Evolutionary conservation across 2,888 invertebrate species (phyloP).

Genomic region (Orchesella flavescens): DNA sequence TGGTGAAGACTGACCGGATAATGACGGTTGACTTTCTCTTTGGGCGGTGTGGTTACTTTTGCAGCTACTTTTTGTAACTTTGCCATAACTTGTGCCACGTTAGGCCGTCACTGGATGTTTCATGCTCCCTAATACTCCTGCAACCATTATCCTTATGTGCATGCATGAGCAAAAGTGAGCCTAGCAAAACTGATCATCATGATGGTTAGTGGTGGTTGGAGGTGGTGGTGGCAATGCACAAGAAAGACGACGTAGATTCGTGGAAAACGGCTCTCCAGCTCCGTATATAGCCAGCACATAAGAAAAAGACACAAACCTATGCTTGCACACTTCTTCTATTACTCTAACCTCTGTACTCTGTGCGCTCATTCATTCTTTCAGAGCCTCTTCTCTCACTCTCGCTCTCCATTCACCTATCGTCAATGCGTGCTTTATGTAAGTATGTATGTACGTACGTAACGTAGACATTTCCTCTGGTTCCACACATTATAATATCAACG

Average conservation of each 20-base stretch:
- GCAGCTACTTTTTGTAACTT: slow-evolving; percentile 30
- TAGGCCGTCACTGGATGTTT: slow-evolving; percentile 31
- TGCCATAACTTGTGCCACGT: slow-evolving; percentile 32
- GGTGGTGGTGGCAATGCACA: slow-evolving; percentile 17
- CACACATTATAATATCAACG: no score
- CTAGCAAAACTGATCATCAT: slow-evolving; percentile 46
- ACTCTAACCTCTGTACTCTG: slow-evolving; percentile 1
- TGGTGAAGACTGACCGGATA: slow-evolving; percentile 55
- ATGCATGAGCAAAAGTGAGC: slow-evolving; percentile 54
- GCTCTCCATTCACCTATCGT: background rate
- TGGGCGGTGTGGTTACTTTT: slow-evolving; percentile 36
- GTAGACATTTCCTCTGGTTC: no score
- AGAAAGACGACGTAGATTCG: background rate
- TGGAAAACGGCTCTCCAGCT: background rate
- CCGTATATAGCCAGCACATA: background rate
- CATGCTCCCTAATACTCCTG: slow-evolving; percentile 22
- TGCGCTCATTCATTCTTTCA: slow-evolving; percentile 3
- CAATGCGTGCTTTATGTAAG: background rate
- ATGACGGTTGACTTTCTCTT: slow-evolving; percentile 51
- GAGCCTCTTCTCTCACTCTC: background rate
- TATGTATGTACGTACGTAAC: background rate
- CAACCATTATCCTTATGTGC: slow-evolving; percentile 30
- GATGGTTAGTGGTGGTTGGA: background rate
- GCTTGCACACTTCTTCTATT: background rate
- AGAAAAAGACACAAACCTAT: background rate